Evolutionary conservation across 1,140 invertebrate genomes (phyloP).

Genomic region (Drosophila miranda): DNA sequence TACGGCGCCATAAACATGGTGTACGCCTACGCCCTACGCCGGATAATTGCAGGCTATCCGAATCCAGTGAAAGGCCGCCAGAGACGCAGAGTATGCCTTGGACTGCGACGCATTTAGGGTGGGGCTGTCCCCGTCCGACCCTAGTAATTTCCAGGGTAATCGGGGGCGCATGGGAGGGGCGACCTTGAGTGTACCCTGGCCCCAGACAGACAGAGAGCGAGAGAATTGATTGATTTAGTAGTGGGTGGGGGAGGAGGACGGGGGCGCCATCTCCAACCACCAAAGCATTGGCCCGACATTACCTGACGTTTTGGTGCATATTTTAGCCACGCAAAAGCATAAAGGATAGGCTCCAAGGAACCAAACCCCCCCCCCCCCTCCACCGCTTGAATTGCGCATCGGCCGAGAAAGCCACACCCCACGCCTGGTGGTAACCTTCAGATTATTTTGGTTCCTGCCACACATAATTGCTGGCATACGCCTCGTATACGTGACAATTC

Average conservation of each 20-base stretch:
- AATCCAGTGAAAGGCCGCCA: conserved; percentile 1
- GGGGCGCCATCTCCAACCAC: not conserved
- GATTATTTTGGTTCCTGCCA: conserved; percentile 54
- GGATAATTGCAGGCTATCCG: conserved; percentile 67
- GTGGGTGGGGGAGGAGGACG: not conserved
- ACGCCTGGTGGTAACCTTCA: conserved; percentile 47
- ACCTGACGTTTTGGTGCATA: conserved; percentile 28
- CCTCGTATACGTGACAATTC: conserved; percentile 71
- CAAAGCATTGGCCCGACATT: conserved; percentile 8
- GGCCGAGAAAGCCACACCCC: not conserved
- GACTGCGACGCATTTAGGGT: conserved; percentile 56
- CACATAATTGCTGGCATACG: conserved; percentile 71
- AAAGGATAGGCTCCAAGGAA: conserved; percentile 13
- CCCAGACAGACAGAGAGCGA: conserved; percentile 14
- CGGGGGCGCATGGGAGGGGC: not conserved
- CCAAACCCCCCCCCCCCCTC: conserved; percentile 23
- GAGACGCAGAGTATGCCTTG: conserved; percentile 9
- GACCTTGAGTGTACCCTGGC: conserved; percentile 50
- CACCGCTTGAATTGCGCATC: conserved; percentile 66
- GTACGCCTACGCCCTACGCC: conserved; percentile 50
- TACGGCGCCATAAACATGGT: conserved; percentile 51
- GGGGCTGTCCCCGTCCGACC: conserved; percentile 12
- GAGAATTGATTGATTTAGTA: conserved; percentile 33
- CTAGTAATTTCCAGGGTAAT: conserved; percentile 49
- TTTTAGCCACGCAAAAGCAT: conserved; percentile 18